These are phyloP conservation scores for Drepana falcataria DNA, from an alignment of 2,888 invertebrate species.

Conservation along the genomic window DNA sequence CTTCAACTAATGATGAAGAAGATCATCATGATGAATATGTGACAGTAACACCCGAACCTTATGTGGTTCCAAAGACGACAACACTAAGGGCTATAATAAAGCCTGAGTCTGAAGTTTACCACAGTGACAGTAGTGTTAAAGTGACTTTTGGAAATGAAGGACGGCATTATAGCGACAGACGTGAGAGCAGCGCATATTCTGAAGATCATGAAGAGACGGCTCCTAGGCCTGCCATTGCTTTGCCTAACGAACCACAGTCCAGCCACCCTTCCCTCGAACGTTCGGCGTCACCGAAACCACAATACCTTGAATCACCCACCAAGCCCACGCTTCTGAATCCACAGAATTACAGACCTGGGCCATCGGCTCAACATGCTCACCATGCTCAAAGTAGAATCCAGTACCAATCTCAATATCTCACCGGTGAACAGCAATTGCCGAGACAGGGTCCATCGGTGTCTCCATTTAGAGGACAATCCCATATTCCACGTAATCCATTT, in stretches of 20 bases:
- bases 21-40: constrained; percentile 79
- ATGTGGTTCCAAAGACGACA: constrained; percentile 82
- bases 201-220: constrained; percentile 81
- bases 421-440: constrained; percentile 66
- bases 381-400: constrained; percentile 60
- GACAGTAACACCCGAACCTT: constrained; percentile 75
- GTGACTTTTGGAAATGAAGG: constrained; percentile 88
- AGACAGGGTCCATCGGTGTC: constrained; percentile 59
- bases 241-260: constrained; percentile 52
- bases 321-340: constrained; percentile 26
- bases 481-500: constrained; percentile 49
- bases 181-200: constrained; percentile 43
- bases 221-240: constrained; percentile 80
- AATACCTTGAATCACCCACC: constrained; percentile 36
- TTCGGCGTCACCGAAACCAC: constrained; percentile 46
- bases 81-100: constrained; percentile 90
- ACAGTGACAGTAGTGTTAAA: constrained; percentile 88
- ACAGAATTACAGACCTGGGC: constrained; percentile 44
- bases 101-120: constrained; percentile 91
- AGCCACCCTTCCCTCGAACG: constrained; percentile 45
- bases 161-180: constrained; percentile 58
- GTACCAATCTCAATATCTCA: constrained; percentile 61
- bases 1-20: constrained; percentile 82
- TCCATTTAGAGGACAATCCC: constrained; percentile 57
- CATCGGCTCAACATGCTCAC: constrained; percentile 40